Conservation (phyloP, 2,797 vertebrate species). For the Loriculus beryllinus region DNA sequence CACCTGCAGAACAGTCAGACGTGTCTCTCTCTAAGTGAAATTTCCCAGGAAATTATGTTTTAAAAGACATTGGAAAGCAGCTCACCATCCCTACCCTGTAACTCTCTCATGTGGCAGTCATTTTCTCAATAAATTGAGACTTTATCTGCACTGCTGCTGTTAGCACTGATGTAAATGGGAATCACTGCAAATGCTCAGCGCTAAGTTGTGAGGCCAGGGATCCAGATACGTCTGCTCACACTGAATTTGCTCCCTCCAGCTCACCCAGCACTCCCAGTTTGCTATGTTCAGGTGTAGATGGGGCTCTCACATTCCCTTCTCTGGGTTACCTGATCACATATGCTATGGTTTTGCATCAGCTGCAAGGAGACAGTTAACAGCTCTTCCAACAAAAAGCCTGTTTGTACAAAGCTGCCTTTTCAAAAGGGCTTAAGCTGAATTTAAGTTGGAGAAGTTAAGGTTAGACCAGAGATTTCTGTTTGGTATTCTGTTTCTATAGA, state of each 20-base stretch:
- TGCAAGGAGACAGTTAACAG: too few species aligned
- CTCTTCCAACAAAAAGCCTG: neutral
- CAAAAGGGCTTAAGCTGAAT: neutral
- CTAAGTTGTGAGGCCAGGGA: neutral
- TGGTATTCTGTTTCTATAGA: neutral
- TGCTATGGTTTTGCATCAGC: fast-evolving
- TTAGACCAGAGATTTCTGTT: neutral
- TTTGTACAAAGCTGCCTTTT: neutral
- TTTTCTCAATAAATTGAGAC: neutral
- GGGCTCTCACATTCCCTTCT: fast-evolving
- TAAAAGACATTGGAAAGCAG: neutral
- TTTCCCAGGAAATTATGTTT: neutral
- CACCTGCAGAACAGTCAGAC: neutral
- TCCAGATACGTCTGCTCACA: fast-evolving
- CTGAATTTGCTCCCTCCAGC: neutral
- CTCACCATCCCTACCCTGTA: neutral
- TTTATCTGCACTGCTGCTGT: neutral
- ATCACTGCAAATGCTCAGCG: fast-evolving
- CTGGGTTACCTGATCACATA: neutral
- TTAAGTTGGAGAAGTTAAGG: neutral
- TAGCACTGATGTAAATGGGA: neutral
- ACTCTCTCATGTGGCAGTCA: neutral
- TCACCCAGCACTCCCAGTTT: neutral
- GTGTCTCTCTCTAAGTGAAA: neutral
- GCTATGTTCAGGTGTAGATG: neutral